Base-by-base conservation (phyloP, 2,113 vertebrate genomes). In the Puntigrus tetrazona region DNA sequence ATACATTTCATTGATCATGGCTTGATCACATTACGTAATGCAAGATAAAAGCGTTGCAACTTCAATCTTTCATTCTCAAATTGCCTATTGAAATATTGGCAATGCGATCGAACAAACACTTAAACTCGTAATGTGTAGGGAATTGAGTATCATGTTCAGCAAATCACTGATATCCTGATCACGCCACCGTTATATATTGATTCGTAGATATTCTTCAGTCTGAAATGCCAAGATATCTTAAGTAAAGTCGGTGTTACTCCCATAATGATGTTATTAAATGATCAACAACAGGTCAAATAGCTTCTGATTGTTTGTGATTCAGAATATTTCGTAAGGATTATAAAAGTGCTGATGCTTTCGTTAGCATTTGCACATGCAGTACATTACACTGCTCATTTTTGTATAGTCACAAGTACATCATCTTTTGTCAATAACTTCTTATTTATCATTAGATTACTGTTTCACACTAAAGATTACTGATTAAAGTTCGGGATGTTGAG, bases 391-490 rank as follows among this genome's bases (percentile, higher is more conserved):
- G n/a, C 16, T 41, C 16, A 29, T 27, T 10, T 31, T 67, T 3
- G 5, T n/a, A 29, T 69, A 13, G 14, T 18, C 14, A 25, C 29
- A 59, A 27, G 41, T n/a, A 47, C 7, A 50, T 50, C 7, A 8
- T 43, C 10, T 10, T 43, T 43, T 10, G 41, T 2, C 41, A 43
- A 9, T 43, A 43, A 1, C n/a, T n/a, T 9, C 10, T 43, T 50
- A 25, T 90, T 94, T 92, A 57, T 87, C 34, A 16, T 14, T 91
- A 99, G 97, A 99, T 93, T 96, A 93, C 89, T 98, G 96, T 83
- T 96, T 95, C 20, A 93, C 93, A 75, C 91, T 99, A 89, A 98
- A 96, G 84, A 94, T 99, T 67, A 95, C 94, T 55, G 98, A 99
- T 82, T 13, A 98, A 92, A 86, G 91, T 98, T 75, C n/a, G n/a